Evolutionary conservation across 23 tunicate genomes (phyloP), one percentile per base, ranked within the genome.

Genomic region (Halocynthia aurantium): DNA sequence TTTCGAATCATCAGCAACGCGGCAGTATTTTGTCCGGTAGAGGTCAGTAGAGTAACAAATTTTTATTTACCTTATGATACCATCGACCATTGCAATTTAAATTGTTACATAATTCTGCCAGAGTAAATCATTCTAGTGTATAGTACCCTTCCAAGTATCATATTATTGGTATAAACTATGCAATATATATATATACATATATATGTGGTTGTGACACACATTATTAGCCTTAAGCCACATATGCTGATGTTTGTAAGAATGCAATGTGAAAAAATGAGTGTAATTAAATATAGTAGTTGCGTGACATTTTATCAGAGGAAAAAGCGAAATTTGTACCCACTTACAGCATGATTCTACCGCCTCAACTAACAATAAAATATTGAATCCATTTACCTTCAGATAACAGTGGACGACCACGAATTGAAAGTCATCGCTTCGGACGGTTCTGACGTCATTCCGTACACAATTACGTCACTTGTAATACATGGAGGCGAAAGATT

Each of bases 1-100:
- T 92, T 92, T 74, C 84, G 98, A 55, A 70, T 85, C 57, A 92
- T 92, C 61, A 92, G 86, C 82, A 86, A 83, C 50, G 98, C 98
- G 0, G 92, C 75, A 10, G 78, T 86, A 40, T 86, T 92, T 62
- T 92, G 98, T 79, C 98, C 98, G 11, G 69, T 86, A 49, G 82
- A 92, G 92, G 98, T 92, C 53, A 57, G 78, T 78, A 58, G 17
- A 58, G 63, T 58, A 13, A 58, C 62, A 57, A 58, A 1, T 58
- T 58, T 1, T 15, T 58, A 58, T 13, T 13, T 58, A 2, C 17
- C 63, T 1, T 58, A 13, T 58, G 1, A 31, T 31, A 31, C 44
- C 44, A 31, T 31, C 4, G 44, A 31, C 44, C 4, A 1, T 4
- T 31, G 2, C 4, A 31, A 31, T 31, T 31, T 31, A 31, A 31